Evolutionary conservation across 1,140 invertebrate species (phyloP).

Genomic region (Schlechtendalia chinensis): DNA sequence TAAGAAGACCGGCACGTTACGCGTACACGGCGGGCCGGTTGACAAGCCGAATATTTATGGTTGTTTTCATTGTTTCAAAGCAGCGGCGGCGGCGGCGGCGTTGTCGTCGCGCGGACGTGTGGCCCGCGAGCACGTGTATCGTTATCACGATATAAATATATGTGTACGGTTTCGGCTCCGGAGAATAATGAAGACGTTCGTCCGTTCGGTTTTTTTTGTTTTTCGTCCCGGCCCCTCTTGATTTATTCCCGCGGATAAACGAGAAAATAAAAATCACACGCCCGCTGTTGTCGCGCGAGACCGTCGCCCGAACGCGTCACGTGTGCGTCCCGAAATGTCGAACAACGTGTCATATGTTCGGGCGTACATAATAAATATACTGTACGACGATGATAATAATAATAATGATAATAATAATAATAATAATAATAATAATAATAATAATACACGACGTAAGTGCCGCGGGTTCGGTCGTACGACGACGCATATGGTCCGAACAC

Average conservation of each 20-base stretch:
- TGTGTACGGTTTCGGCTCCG: neutral
- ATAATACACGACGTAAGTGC: neutral
- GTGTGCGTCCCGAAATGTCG: neutral
- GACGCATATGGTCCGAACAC: conserved; percentile 38
- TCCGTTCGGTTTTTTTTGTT: no score
- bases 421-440: conserved; percentile 6
- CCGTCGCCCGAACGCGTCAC: neutral
- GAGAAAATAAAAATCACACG: no score
- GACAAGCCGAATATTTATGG: conserved; percentile 40
- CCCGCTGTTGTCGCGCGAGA: neutral
- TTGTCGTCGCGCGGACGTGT: neutral
- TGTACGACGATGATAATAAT: no score
- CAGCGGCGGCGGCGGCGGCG: no score
- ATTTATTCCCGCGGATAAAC: neutral
- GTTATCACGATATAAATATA: no score
- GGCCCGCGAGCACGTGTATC: neutral
- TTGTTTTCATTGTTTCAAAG: conserved; percentile 9
- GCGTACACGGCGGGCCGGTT: no score
- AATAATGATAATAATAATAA: no score
- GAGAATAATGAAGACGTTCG: neutral
- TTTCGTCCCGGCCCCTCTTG: neutral
- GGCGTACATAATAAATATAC: no score
- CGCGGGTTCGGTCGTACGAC: neutral
- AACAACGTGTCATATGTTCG: neutral
- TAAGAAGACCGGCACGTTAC: no score